A percentile compares a stretch with the other conserved stretches of the same genome.
Conservation (phyloP, 2,888 invertebrate genomes). For the Pedicia rivosa region DNA sequence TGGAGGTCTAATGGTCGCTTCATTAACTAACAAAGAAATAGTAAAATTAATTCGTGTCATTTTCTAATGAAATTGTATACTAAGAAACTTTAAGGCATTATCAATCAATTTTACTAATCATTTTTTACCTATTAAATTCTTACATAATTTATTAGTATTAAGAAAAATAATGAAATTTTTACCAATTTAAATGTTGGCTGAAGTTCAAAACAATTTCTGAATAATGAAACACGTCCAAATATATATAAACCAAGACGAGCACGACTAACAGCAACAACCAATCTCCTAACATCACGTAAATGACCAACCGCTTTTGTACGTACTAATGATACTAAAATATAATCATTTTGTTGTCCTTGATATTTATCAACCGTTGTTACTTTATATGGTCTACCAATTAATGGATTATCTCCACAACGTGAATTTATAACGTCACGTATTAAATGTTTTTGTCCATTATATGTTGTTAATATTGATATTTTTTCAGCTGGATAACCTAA, state of each 20-base stretch:
- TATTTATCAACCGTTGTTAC: conserved; percentile 97
- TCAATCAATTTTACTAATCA: too few species aligned
- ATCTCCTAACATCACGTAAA: conserved; percentile 84
- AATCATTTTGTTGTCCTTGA: conserved; percentile 99
- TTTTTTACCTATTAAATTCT: too few species aligned
- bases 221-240: conserved; percentile 82
- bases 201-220: conserved; percentile 93
- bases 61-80: neutral
- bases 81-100: too few species aligned
- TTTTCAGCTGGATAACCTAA: conserved; percentile 93
- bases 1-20: conserved; percentile 65
- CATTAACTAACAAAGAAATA: conserved; percentile 44
- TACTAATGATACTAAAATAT: conserved; percentile 88
- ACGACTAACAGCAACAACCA: conserved; percentile 96
- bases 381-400: conserved; percentile 87
- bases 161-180: conserved; percentile 12
- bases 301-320: conserved; percentile 96
- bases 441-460: conserved; percentile 97
- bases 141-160: neutral
- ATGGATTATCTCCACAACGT: conserved; percentile 84
- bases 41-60: too few species aligned
- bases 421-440: conserved; percentile 90
- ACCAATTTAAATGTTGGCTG: conserved; percentile 89
- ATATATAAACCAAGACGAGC: conserved; percentile 93
- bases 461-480: conserved; percentile 95